phyloP scores from a whole-genome alignment of 2,113 vertebrate species.

The Oryzias celebensis region DNA sequence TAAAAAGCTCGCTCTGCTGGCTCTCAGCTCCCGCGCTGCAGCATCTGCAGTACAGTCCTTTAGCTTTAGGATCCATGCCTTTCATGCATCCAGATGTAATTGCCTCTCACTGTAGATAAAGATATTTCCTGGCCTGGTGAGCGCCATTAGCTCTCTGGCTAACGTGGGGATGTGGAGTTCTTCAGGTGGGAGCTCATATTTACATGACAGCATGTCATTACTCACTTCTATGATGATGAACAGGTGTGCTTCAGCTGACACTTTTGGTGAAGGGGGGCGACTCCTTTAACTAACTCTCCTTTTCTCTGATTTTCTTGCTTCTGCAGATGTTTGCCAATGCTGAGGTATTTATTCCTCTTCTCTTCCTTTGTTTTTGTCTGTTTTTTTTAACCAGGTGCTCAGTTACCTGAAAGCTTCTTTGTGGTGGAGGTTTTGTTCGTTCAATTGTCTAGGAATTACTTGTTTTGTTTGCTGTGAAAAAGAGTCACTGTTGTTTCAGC shows the following conservation, averaged over 20 bases:
- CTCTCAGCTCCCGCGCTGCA: slow-evolving; percentile 17
- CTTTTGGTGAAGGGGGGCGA: slow-evolving; percentile 75
- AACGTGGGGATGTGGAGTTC: slow-evolving; percentile 37
- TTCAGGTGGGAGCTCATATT: slow-evolving; percentile 32
- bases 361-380: slow-evolving; percentile 51
- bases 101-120: slow-evolving; percentile 7
- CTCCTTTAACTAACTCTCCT: slow-evolving; percentile 76
- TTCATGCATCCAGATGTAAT: slow-evolving; percentile 28
- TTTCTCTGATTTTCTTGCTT: slow-evolving; percentile 78
- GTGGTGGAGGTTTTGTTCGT: slow-evolving; percentile 32
- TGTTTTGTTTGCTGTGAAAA: not conserved
- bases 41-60: slow-evolving; percentile 3
- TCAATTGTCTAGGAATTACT: slow-evolving; percentile 1
- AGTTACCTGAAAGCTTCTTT: slow-evolving; percentile 60
- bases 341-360: slow-evolving; percentile 80
- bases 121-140: slow-evolving; percentile 38
- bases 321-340: slow-evolving; percentile 86
- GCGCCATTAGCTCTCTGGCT: slow-evolving; percentile 54
- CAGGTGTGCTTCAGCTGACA: slow-evolving; percentile 67
- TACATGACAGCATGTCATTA: slow-evolving; percentile 65
- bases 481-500: too few relatives aligned
- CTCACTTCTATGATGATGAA: slow-evolving; percentile 59
- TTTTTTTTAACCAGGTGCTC: slow-evolving; percentile 56
- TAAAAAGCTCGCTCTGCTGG: slow-evolving; percentile 25
- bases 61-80: not conserved